These are phyloP conservation scores for Drosophila sturtevanti DNA, from an alignment of 1,140 invertebrate species.

Conservation along the genomic window DNA sequence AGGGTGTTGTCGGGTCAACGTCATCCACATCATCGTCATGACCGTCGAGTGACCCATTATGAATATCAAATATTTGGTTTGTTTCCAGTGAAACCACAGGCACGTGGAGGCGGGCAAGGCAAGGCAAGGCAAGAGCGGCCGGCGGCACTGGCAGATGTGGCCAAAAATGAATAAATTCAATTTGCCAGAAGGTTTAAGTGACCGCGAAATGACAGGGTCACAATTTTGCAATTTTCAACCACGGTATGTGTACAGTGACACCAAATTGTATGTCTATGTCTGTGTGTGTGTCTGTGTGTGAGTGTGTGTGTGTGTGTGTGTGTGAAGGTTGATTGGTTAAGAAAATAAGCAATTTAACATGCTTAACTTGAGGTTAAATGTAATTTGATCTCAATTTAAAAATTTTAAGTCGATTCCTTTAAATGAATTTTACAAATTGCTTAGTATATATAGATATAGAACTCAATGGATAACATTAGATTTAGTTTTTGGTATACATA, in stretches of 20 bases:
- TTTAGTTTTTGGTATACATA: too few species aligned
- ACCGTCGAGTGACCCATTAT: constrained; percentile 46
- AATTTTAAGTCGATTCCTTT: neutral
- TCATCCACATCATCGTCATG: neutral
- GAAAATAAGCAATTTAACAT: constrained; percentile 2
- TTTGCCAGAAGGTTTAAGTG: constrained; percentile 9
- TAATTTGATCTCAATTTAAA: neutral
- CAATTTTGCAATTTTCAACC: constrained; percentile 6
- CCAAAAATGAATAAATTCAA: constrained; percentile 5
- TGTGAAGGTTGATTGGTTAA: constrained; percentile 14
- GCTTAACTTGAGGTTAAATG: constrained; percentile 1
- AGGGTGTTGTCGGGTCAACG: constrained; percentile 18
- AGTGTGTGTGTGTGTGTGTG: neutral
- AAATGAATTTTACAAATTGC: neutral
- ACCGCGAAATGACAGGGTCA: constrained; percentile 14
- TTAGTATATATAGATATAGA: too few species aligned
- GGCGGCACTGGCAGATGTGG: neutral
- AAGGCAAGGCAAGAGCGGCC: neutral
- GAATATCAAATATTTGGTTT: constrained; percentile 69
- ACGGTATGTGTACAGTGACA: neutral
- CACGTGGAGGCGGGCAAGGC: constrained; percentile 24
- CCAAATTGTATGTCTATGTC: too few species aligned
- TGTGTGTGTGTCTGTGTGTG: neutral
- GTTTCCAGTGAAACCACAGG: constrained; percentile 31
- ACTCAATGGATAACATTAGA: too few species aligned